Base-by-base conservation (phyloP, 2,797 vertebrate genomes). In the Pseudochaenichthys georgianus region DNA sequence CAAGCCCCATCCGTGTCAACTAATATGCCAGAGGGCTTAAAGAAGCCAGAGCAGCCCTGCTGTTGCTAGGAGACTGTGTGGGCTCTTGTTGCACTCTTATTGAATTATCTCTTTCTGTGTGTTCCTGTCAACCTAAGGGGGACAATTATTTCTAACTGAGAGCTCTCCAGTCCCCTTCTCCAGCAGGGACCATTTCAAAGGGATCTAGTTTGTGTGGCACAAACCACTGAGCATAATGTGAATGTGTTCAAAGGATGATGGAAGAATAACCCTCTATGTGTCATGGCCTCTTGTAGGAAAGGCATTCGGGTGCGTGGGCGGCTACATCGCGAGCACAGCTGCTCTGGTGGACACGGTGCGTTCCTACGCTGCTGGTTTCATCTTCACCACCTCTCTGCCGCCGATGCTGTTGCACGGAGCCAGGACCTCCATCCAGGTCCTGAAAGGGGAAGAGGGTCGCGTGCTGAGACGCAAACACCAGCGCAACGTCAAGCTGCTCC, bases 391-490 rank as follows among this genome's bases (percentile, higher is more conserved):
- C 38, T 97, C 98, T 1, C 91, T 99, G 86, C 98, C 98, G 0
- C 98, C 98, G 9, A 99, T 99, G 98, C 94, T 99, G 75, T 89
- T 99, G 16, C 94, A 97, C 0, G 98, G 98, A 0, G 98, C 98
- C 0, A 91, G 93, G 16, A 95, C 96, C 81, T 99, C 98, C 0
- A 95, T 99, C 77, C 95, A 94, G 65, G 87, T 95, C 9, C 95
- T 99, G 3, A 99, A 99, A 92, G 94, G 96, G 0, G 83, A 96
- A 0, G 98, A 99, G 76, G 98, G 98, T 0, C 95, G 91, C 5
- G 4, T 72, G 0, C 95, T 99, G 12, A 93, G 98, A 21, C 96
- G 97, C 9, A 97, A 96, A 80, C 98, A 99, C 92, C 98, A 99
- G 57, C 96, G 98, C 62, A 99, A 97, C 0, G 98, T 99, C 59